phyloP scores from a whole-genome alignment of 2,888 invertebrate genomes.

The Drosophila barbarae region DNA sequence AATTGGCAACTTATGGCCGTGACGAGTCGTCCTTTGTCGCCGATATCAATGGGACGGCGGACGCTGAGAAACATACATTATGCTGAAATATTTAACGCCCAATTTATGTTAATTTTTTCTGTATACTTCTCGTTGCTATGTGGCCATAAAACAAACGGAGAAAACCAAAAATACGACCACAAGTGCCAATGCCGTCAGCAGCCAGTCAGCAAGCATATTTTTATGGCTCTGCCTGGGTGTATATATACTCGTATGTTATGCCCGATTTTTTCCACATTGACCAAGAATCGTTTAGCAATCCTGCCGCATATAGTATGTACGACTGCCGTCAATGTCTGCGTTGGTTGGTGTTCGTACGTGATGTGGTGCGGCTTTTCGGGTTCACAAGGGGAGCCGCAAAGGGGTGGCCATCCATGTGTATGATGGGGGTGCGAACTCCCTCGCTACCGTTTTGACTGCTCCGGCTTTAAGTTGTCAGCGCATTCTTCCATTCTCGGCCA shows the following conservation, averaged over 20 bases:
- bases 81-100: conserved; percentile 60
- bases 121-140: conserved; percentile 25
- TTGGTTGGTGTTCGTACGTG: conserved; percentile 54
- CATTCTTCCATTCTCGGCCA: conserved; percentile 52
- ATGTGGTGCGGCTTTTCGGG: conserved; percentile 60
- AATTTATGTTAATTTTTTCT: conserved; percentile 64
- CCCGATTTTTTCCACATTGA: conserved; percentile 65
- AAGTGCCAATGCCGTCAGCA: conserved; percentile 19
- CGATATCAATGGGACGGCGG: conserved; percentile 41
- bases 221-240: conserved; percentile 53
- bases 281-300: conserved; percentile 60
- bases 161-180: conserved; percentile 19
- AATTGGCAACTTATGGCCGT: conserved; percentile 63
- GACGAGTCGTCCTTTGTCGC: conserved; percentile 37
- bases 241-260: conserved; percentile 47
- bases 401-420: background rate
- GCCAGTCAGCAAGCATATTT: conserved; percentile 53
- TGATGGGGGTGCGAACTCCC: conserved; percentile 38
- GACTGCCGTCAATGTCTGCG: conserved; percentile 22
- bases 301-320: conserved; percentile 11
- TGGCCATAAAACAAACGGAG: conserved; percentile 48
- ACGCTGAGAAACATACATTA: conserved; percentile 19
- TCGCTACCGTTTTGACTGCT: conserved; percentile 63
- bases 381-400: conserved; percentile 38
- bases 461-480: conserved; percentile 70